Base-by-base conservation (phyloP, 2,113 vertebrate species). In the Vulpes lagopus region DNA sequence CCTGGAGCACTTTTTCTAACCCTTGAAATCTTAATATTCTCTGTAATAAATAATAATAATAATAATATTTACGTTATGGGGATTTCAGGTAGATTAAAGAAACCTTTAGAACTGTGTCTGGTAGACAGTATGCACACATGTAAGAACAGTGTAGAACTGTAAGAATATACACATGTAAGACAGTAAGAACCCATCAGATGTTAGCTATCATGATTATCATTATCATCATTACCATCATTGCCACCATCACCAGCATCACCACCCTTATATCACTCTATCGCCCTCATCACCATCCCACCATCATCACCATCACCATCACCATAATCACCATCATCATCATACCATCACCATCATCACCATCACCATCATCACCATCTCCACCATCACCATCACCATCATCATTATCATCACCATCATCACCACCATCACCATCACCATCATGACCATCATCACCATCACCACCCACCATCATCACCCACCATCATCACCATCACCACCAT, bases 311-410 rank as follows among this genome's bases (percentile, higher is more conserved):
- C 17, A 20, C 14, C 65, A 53, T 1, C 27, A 53, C 0, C 49
- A 10, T 3, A 5, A 43, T 38, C 49, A n/a, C 2, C 3, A 6
- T 6, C 8, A 38, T 6, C 25, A 32, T 22, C 49, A 38, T 9
- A 11, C 20, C 32, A 60, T 16, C 11, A n/a, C 23, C 10, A 91
- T 11, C n/a, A 89, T 10, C 6, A 14, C 2, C 14, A 38, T 12
- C 43, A 30, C 15, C 3, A 57, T 55, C 6, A 49, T 20, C 17
- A 1, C 1, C 16, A 11, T 5, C 19, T 15, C 1, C 38, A 23
- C 0, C 43, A 38, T 1, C 23, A 35, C 4, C 16, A 7, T 0
- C 8, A 10, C 0, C 8, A 17, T 2, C 16, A 35, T 0, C 43
- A 49, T 3, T 20, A 20, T 0, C 20, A n/a, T 8, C 30, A 60